These are phyloP conservation scores for Ophion slaviceki DNA, from an alignment of 2,888 invertebrate species.

Conservation along the genomic window DNA sequence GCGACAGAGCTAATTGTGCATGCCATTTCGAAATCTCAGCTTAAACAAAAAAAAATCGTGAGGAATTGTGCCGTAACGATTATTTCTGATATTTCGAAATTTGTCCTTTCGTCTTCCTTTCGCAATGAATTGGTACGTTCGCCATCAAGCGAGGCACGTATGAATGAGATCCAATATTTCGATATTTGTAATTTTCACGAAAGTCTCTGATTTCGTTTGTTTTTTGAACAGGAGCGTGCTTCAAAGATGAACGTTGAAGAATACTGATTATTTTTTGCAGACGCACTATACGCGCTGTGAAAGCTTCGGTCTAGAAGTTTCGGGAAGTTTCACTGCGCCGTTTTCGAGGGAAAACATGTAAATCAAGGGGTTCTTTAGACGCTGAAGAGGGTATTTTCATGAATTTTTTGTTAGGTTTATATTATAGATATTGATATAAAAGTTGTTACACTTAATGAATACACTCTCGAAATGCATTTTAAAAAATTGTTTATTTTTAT, in stretches of 20 bases:
- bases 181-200: slow-evolving; percentile 46
- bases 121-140: background rate
- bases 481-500: too few relatives aligned
- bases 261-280: too few relatives aligned
- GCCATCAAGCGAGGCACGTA: background rate
- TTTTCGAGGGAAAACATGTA: too few relatives aligned
- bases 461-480: too few relatives aligned
- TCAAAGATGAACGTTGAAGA: too few relatives aligned
- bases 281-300: too few relatives aligned
- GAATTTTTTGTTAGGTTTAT: too few relatives aligned
- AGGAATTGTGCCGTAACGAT: slow-evolving; percentile 13
- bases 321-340: too few relatives aligned
- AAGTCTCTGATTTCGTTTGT: background rate
- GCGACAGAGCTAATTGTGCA: slow-evolving; percentile 26
- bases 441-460: too few relatives aligned
- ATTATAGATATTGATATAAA: too few relatives aligned
- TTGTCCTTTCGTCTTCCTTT: background rate
- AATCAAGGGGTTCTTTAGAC: background rate
- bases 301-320: too few relatives aligned
- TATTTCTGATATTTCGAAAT: slow-evolving; percentile 3
- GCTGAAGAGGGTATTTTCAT: too few relatives aligned
- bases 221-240: slow-evolving; percentile 19
- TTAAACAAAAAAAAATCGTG: background rate
- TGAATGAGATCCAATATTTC: slow-evolving; percentile 61
- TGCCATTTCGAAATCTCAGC: slow-evolving; percentile 32